Evolutionary conservation across 2,797 vertebrate genomes (phyloP), one percentile per base, ranked within the genome.

Genomic region (Cryptoblepharus egeriae): DNA sequence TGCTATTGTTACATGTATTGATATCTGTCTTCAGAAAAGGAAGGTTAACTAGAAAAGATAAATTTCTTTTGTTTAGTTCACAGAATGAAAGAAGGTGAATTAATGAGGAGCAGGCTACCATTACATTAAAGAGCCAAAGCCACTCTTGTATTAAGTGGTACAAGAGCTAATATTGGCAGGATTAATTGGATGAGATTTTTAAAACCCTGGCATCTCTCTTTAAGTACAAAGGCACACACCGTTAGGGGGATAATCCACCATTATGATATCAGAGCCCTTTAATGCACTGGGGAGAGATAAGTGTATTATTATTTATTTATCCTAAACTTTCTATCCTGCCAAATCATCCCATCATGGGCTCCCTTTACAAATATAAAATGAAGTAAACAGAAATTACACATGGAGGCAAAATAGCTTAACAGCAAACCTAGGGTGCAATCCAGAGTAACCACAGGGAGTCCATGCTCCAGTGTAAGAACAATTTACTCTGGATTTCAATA

Each of bases 1-100:
- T 63, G 39, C 4, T 74, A 67, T 82, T 82, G 37, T 73, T 77
- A n/a, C 12, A 52, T 86, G 42, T 77, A 30, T 5, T 79, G 9
- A 13, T 61, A 13, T 13, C 45, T 42, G 52, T 74, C 7, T 69
- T 85, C 77, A 88, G 28, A 7, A 78, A 78, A 68, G n/a, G 64
- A 63, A 75, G 70, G 64, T 75, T 79, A 55, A 79, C 28, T 73
- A 63, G 24, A 37, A 74, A 85, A 65, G 26, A 57, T 26, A 75
- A 69, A 68, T 60, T 58, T 32, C 35, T 71, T 67, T 74, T 75
- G 30, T 55, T 60, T 28, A 71, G 49, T 49, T 67, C 30, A 32
- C 65, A 77, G 61, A 81, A 35, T 11, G 13, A 86, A 58, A 22
- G 3, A 87, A 55, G 18, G 3, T 70, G 74, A 22, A 16, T 82